A percentile compares a stretch with the other conserved stretches of the same genome.
phyloP scores from a whole-genome alignment of 1,140 invertebrate species.

The Heliconius congener region DNA sequence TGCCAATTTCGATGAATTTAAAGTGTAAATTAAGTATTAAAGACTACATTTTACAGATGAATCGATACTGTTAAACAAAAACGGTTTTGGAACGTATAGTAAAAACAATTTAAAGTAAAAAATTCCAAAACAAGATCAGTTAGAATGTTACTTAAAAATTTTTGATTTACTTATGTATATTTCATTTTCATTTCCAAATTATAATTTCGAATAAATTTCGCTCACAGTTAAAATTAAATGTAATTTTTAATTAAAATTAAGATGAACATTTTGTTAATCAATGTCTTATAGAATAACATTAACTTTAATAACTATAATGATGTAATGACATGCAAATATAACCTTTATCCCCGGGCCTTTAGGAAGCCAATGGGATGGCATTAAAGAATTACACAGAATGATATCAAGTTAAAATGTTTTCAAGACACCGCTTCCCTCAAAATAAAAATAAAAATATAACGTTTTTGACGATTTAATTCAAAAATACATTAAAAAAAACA shows the following conservation, averaged over 20 bases:
- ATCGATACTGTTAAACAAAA: no score
- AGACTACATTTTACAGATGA: no score
- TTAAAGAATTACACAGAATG: constrained; percentile 8
- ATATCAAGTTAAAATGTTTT: constrained; percentile 3
- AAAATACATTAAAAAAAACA: not conserved
- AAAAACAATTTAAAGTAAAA: no score
- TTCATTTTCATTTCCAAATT: not conserved
- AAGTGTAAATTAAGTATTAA: not conserved
- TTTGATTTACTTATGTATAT: not conserved
- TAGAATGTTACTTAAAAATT: no score
- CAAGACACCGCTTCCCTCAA: constrained; percentile 31
- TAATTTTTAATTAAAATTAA: not conserved
- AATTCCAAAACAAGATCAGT: no score
- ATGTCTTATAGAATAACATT: constrained; percentile 5
- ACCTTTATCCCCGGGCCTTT: constrained; percentile 26
- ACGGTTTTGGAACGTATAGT: no score
- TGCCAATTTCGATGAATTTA: not conserved
- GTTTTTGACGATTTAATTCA: not conserved
- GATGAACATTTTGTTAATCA: not conserved
- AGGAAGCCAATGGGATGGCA: constrained; percentile 33
- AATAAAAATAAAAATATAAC: not conserved
- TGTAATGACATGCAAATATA: not conserved
- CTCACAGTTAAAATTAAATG: constrained; percentile 17
- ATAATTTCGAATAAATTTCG: not conserved
- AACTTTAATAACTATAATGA: not conserved